These are phyloP conservation scores for Carcharodon carcharias DNA, from an alignment of 2,797 vertebrate genomes.

Conservation along the genomic window DNA sequence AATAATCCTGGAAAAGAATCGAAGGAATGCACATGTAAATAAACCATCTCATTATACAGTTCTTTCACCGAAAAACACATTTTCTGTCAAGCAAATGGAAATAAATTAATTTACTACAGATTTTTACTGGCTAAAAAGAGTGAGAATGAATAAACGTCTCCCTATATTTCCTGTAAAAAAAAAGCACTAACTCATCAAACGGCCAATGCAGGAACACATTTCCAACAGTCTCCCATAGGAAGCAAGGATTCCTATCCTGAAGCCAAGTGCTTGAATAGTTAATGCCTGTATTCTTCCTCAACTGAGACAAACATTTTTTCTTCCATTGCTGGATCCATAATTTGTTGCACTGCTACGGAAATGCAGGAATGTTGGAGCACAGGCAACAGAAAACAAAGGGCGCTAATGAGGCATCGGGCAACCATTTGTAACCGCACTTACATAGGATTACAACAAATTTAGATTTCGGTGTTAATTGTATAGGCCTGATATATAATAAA, in stretches of 20 bases:
- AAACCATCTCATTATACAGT: not conserved
- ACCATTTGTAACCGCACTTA: not conserved
- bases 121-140: not conserved
- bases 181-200: not conserved
- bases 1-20: constrained; percentile 10
- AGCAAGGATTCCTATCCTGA: not conserved
- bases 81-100: not conserved
- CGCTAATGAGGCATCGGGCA: too few relatives aligned
- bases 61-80: not conserved
- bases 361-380: not conserved
- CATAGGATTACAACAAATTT: not conserved
- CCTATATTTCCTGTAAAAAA: not conserved
- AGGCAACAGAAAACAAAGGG: not conserved
- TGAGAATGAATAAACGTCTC: not conserved
- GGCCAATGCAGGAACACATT: not conserved
- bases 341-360: not conserved
- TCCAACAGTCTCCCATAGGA: not conserved
- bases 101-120: not conserved
- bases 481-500: not conserved
- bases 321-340: not conserved
- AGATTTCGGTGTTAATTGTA: not conserved
- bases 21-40: not conserved
- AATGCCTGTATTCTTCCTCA: not conserved
- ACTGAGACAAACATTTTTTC: not conserved
- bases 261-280: constrained; percentile 10